Base-by-base conservation (phyloP, 2,113 vertebrate species). In the Anarhynchus alexandrinus region DNA sequence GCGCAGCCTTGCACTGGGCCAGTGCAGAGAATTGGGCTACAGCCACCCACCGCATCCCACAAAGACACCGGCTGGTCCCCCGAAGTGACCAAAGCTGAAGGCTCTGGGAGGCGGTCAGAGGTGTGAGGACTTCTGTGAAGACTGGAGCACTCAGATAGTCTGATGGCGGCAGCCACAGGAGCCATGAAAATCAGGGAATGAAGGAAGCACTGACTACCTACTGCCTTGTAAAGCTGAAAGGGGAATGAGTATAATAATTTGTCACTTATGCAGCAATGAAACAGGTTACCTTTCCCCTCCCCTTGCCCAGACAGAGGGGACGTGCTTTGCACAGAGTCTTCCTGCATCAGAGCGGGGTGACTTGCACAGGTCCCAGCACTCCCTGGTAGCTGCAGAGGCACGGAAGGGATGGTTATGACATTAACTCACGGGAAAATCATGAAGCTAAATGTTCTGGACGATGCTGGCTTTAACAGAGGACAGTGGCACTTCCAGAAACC, bases 231-330 rank as follows among this genome's bases (percentile, higher is more conserved):
- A 49, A 58, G 27, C 34, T 10, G 4, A 72, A 19, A 36, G 27
- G 43, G 49, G 15, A 65, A 25, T 5, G 8, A 61, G 11, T 38
- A 21, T 10, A 54, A 34, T 18, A 49, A 59, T 38, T 54, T 61
- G 17, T 69, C 58, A 6, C 52, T 52, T 22, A 15, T 72, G 76
- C 58, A 94, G 57, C 36, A n/a, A 12, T 18, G 73, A 19, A 73
- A 57, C 29, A 7, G 0, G 0, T 49, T 16, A 20, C 27, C 25
- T 70, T 54, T 55, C 10, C 43, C 51, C 17, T 49, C 17, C 30
- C 22, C 25, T 64, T 54, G 64, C 36, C 61, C 40, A 27, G 52
- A 5, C 29, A 45, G 86, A 76, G 17, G 27, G 49, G 32, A 85
- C n/a, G 27, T 0, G 0, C 34, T n/a, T 26, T 83, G 51, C 58